Evolutionary conservation across 2,113 vertebrate species (phyloP).

Genomic region (Periophthalmodon schlosseri): DNA sequence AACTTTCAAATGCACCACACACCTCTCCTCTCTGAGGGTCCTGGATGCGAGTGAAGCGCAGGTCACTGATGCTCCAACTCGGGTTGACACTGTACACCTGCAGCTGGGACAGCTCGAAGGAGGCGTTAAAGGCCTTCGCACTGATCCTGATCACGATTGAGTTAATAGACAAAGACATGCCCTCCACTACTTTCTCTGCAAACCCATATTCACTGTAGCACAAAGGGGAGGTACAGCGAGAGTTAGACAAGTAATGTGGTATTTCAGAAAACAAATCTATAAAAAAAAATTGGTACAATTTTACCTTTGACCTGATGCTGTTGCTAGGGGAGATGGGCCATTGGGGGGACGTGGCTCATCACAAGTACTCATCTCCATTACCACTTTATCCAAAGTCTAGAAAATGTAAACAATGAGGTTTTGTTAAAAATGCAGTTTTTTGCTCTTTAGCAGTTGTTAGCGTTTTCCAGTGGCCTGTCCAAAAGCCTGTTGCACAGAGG

Average conservation of each 20-base stretch:
- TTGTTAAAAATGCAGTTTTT: not conserved
- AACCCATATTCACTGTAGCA: slow-evolving; percentile 92
- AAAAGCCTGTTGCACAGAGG: not conserved
- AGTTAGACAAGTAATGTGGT: not conserved
- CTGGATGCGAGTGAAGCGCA: slow-evolving; percentile 91
- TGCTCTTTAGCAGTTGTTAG: not conserved
- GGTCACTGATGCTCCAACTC: slow-evolving; percentile 89
- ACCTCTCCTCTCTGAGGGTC: slow-evolving; percentile 94
- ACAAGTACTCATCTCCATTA: slow-evolving; percentile 99
- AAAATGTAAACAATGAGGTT: not conserved
- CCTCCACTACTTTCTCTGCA: slow-evolving; percentile 98
- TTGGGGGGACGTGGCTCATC: slow-evolving; percentile 95
- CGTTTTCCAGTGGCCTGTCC: not conserved
- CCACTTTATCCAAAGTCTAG: slow-evolving; percentile 95
- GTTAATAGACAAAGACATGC: slow-evolving; percentile 95
- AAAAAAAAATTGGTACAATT: not conserved
- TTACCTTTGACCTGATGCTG: slow-evolving; percentile 94
- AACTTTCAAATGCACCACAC: not conserved
- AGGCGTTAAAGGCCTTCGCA: slow-evolving; percentile 98
- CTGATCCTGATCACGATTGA: slow-evolving; percentile 96
- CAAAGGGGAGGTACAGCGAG: not conserved
- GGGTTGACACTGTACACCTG: slow-evolving; percentile 97
- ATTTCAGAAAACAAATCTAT: not conserved
- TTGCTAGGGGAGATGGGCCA: slow-evolving; percentile 96
- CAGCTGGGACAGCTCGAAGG: slow-evolving; percentile 96